A percentile compares a stretch with the other conserved stretches of the same genome.
These are phyloP conservation scores for Lysandra coridon DNA, from an alignment of 2,888 invertebrate genomes.

Conservation along the genomic window DNA sequence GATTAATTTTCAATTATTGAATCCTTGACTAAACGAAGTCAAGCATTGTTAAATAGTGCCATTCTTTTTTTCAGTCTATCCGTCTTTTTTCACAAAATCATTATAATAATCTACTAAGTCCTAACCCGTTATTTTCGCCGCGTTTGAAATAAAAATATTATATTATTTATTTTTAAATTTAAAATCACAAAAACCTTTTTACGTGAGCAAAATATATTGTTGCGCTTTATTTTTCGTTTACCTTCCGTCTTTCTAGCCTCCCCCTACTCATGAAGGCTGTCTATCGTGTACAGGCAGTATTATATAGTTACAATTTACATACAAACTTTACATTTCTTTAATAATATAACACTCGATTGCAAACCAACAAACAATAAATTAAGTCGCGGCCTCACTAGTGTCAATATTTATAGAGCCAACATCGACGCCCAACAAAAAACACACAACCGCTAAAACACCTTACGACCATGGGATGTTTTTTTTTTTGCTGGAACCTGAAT, in stretches of 20 bases:
- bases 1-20: constrained; percentile 3
- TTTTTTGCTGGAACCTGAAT: constrained; percentile 42
- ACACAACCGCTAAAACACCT: constrained; percentile 68
- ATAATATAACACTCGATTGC: constrained; percentile 42
- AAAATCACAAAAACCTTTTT: too few species aligned
- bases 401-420: constrained; percentile 68
- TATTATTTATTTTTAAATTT: too few species aligned
- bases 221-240: neutral
- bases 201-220: neutral
- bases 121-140: too few species aligned
- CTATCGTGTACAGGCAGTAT: neutral
- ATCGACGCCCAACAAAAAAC: constrained; percentile 68
- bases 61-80: too few species aligned
- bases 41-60: too few species aligned
- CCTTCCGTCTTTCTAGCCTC: neutral
- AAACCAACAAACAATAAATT: constrained; percentile 50
- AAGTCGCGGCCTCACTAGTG: constrained; percentile 45
- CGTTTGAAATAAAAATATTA: too few species aligned
- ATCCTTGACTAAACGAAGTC: neutral
- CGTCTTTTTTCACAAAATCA: too few species aligned
- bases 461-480: constrained; percentile 53
- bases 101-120: too few species aligned
- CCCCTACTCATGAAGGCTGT: neutral
- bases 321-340: neutral
- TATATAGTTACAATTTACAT: neutral